These are phyloP conservation scores for Heterotilapia buettikoferi DNA, from an alignment of 2,113 vertebrate genomes.

Conservation along the genomic window DNA sequence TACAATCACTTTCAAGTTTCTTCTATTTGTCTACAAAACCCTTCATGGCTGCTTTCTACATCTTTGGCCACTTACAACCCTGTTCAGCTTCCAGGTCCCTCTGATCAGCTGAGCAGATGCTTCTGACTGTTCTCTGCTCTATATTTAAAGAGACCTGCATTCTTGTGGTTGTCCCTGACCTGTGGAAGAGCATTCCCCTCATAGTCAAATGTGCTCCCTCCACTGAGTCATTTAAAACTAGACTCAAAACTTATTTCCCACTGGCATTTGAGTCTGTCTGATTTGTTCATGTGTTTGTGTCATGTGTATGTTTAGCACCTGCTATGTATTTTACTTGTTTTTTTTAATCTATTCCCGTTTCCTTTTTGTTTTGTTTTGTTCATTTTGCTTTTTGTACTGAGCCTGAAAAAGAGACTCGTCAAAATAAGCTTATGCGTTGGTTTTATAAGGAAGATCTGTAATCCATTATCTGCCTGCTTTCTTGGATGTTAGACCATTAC, in stretches of 20 bases:
- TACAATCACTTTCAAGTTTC: background rate
- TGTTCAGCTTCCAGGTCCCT: background rate
- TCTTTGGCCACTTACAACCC: background rate
- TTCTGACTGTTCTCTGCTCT: background rate
- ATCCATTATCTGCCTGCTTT: accelerated
- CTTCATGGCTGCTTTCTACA: background rate
- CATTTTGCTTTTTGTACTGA: background rate
- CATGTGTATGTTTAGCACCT: background rate
- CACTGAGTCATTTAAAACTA: background rate
- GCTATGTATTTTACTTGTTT: background rate
- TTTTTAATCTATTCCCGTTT: background rate
- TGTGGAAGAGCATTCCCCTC: background rate
- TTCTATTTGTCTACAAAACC: background rate
- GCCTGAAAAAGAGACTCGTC: background rate
- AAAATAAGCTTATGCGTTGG: background rate
- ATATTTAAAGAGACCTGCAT: background rate
- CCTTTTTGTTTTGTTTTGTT: background rate
- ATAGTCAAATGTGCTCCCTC: background rate
- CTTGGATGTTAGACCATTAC: background rate
- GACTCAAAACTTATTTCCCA: background rate
- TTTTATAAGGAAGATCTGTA: background rate
- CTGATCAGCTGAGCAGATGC: background rate
- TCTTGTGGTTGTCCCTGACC: background rate
- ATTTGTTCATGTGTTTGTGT: background rate
- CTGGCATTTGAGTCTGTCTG: background rate